phyloP scores from a whole-genome alignment of 2,797 vertebrate genomes.

The Rhynchotus rufescens region DNA sequence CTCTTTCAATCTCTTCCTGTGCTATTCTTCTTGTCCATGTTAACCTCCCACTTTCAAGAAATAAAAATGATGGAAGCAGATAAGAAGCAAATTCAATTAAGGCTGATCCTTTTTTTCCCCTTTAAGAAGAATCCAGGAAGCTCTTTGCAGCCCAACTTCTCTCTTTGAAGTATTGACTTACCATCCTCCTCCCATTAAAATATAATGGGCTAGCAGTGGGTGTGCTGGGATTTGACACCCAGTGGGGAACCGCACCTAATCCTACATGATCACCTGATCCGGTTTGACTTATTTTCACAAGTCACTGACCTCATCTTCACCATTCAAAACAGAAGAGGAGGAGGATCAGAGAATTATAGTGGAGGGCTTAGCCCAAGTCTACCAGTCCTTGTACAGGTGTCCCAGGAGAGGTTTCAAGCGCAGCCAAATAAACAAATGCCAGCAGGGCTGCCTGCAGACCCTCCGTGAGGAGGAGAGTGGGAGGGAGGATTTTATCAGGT shows the following conservation, averaged over 20 bases:
- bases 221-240: slow-evolving; percentile 70
- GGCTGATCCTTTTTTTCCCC: slow-evolving; percentile 19
- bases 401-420: background rate
- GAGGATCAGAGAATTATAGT: background rate
- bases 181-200: slow-evolving; percentile 68
- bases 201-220: slow-evolving; percentile 67
- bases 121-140: slow-evolving; percentile 43
- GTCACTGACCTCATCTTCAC: slow-evolving; percentile 6
- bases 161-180: slow-evolving; percentile 59
- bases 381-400: background rate
- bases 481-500: slow-evolving; percentile 55
- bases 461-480: background rate
- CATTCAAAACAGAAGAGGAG: slow-evolving; percentile 17
- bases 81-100: slow-evolving; percentile 67
- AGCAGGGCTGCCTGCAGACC: background rate
- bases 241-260: slow-evolving; percentile 57
- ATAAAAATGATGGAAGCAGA: slow-evolving; percentile 49
- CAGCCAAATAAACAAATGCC: background rate
- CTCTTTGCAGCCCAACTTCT: background rate
- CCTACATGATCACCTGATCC: slow-evolving; percentile 40
- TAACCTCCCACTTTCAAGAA: slow-evolving; percentile 42
- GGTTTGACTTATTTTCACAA: slow-evolving; percentile 18
- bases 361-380: background rate
- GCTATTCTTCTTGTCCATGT: slow-evolving; percentile 56
- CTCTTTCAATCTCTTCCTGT: slow-evolving; percentile 28